Base-by-base conservation (phyloP, 2,113 vertebrate species). In the Perognathus longimembris region DNA sequence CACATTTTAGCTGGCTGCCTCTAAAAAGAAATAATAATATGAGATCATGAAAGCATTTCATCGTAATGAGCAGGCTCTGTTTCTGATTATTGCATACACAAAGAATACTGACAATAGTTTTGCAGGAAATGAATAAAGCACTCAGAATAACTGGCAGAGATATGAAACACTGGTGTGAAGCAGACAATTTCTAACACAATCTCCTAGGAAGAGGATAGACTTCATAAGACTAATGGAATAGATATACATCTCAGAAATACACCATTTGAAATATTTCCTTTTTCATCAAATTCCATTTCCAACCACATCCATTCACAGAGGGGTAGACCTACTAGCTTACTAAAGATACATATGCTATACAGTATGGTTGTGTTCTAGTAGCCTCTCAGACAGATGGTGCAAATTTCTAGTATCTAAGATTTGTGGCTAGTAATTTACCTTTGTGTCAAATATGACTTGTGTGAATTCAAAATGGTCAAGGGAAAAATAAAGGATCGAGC, bases 11-110 rank as follows among this genome's bases (percentile, higher is more conserved):
- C 64, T 96, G 91, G 89, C 89, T 94, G 70, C 42, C 40, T 95
- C 87, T 88, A 85, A 94, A 96, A 92, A 91, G 86, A 94, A 94
- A 95, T 94, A 90, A 91, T 95, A 93, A 89, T 73, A 59, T 88
- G 83, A 90, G 88, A 93, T 90, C 78, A 85, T 91, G 85, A 95
- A 94, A 94, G 69, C 63, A 78, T 95, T 94, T 93, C 90, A 89
- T 86, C 90, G 86, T 93, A 89, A 92, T 94, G 69, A 95, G 40
- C 64, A 96, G 79, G 59, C 88, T 89, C 70, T 71, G 63, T 92
- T 93, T 94, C 86, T 89, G 61, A 91, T 92, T 93, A 89, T 85
- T 70, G 22, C 40, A 21, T 69, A 64, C 38, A 88, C 61, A 88
- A 91, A 89, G 59, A 75, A 80, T 36, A 87, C 69, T 71, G n/a